These are phyloP conservation scores for Poeciliopsis presidionis DNA, from an alignment of 2,797 vertebrate genomes.

Conservation along the genomic window DNA sequence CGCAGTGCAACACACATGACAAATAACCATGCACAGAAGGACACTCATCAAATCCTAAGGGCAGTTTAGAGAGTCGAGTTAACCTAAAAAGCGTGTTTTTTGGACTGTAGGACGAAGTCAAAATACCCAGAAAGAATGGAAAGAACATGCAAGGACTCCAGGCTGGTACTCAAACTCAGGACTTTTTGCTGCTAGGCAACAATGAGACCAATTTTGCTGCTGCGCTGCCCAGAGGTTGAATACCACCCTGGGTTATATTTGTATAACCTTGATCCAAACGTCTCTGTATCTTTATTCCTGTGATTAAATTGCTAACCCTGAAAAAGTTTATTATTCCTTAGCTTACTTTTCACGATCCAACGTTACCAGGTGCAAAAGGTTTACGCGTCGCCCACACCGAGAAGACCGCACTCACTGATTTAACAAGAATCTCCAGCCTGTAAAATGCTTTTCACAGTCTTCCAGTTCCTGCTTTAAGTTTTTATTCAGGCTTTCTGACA, in stretches of 20 bases:
- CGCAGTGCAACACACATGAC: too few relatives aligned
- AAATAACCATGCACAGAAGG: too few relatives aligned
- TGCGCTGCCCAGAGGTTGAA: background rate
- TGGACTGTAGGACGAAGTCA: too few relatives aligned
- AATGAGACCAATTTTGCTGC: background rate
- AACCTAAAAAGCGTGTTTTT: too few relatives aligned
- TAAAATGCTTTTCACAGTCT: conserved; percentile 5
- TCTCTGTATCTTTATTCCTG: background rate
- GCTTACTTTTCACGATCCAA: background rate
- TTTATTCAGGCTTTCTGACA: background rate
- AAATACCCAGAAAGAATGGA: too few relatives aligned
- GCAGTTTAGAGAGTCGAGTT: too few relatives aligned
- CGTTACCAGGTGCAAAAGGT: background rate
- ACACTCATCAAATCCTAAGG: too few relatives aligned
- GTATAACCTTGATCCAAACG: background rate
- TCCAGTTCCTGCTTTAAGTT: background rate
- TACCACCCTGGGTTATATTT: background rate
- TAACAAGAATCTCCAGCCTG: conserved; percentile 3
- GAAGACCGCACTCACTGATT: background rate
- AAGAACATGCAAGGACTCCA: too few relatives aligned
- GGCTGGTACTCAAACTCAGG: background rate
- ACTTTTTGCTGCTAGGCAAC: background rate
- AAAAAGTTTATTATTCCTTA: background rate
- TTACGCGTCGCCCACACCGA: background rate
- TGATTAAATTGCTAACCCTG: background rate